phyloP scores from a whole-genome alignment of 1,140 invertebrate genomes.

The Calycopis cecrops region DNA sequence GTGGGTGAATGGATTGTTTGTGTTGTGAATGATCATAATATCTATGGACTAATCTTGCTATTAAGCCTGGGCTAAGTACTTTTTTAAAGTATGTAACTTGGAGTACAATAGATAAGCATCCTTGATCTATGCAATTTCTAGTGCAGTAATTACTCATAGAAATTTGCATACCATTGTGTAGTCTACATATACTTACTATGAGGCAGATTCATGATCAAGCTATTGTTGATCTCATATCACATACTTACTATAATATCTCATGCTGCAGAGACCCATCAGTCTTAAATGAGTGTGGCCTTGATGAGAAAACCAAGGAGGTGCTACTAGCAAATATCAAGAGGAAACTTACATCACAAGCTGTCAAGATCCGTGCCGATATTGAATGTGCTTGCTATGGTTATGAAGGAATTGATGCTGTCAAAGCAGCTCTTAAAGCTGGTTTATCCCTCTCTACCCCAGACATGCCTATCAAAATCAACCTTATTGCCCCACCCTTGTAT shows the following conservation, averaged over 20 bases:
- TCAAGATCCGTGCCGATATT: conserved; percentile 98
- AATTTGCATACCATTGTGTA: too few relatives aligned
- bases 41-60: too few relatives aligned
- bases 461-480: conserved; percentile 98
- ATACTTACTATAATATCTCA: not conserved
- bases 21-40: too few relatives aligned
- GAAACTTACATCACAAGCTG: conserved; percentile 97
- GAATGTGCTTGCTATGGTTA: conserved; percentile 99
- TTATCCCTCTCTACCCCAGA: conserved; percentile 94
- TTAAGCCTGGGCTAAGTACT: too few relatives aligned
- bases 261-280: conserved; percentile 90
- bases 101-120: too few relatives aligned
- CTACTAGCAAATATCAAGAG: conserved; percentile 96
- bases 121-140: too few relatives aligned
- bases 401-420: conserved; percentile 99
- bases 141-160: too few relatives aligned
- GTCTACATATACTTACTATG: too few relatives aligned
- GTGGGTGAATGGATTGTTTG: too few relatives aligned
- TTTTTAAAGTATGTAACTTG: too few relatives aligned
- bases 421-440: conserved; percentile 93
- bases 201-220: too few relatives aligned
- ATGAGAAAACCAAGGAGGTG: conserved; percentile 94
- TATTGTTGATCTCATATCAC: too few relatives aligned
- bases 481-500: conserved; percentile 98
- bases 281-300: conserved; percentile 96